Conservation (phyloP, 2,797 vertebrate species). For the Paramormyrops hopkinsi region DNA sequence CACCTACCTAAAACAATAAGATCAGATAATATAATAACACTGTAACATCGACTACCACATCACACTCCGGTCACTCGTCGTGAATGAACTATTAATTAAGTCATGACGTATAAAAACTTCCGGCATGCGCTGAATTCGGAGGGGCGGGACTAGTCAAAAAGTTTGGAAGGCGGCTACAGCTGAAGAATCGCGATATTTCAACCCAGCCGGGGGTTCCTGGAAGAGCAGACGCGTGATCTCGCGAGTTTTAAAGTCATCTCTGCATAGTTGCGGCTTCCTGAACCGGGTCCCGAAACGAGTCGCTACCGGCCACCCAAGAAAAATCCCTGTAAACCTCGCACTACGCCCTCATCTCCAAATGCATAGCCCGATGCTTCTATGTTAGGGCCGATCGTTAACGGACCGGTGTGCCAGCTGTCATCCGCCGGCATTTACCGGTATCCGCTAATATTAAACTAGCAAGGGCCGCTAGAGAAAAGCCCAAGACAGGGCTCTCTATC, state of each 20-base stretch:
- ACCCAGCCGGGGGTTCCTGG: too few species aligned
- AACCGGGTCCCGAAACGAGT: constrained; percentile 43
- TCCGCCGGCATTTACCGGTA: constrained; percentile 13
- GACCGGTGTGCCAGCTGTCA: constrained; percentile 27
- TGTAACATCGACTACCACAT: neutral
- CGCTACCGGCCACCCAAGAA: constrained; percentile 6
- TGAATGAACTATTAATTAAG: neutral
- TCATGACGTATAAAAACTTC: neutral
- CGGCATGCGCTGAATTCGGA: neutral
- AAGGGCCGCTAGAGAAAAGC: constrained; percentile 33
- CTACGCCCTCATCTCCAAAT: constrained; percentile 25
- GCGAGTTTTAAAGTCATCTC: constrained; percentile 50
- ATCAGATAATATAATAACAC: neutral
- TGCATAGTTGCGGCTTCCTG: constrained; percentile 63
- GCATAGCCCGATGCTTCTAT: constrained; percentile 6
- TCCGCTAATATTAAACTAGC: constrained; percentile 23
- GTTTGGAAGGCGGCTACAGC: neutral
- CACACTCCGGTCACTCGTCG: neutral
- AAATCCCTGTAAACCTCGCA: constrained; percentile 26
- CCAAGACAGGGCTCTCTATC: constrained; percentile 38
- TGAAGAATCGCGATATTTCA: constrained; percentile 33
- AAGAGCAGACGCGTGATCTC: constrained; percentile 34
- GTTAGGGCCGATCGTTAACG: constrained; percentile 21
- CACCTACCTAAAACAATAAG: neutral
- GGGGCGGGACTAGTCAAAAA: neutral